A percentile compares a stretch with the other conserved stretches of the same genome.
phyloP scores from a whole-genome alignment of 2,888 invertebrate genomes.

The Nysson spinosus region DNA sequence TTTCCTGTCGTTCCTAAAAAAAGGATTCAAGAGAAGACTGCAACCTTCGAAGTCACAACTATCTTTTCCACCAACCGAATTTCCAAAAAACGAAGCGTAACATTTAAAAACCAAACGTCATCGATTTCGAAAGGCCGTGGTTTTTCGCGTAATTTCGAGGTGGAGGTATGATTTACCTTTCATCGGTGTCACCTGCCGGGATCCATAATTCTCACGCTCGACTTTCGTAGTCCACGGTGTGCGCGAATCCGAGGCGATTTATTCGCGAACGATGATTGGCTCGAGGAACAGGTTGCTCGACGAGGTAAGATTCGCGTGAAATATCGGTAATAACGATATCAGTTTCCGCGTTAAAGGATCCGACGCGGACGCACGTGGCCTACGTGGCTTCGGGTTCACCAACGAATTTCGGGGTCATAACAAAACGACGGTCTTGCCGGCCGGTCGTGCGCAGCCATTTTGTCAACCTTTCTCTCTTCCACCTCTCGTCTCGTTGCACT shows the following conservation, averaged over 20 bases:
- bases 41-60: no score
- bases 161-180: conserved; percentile 68
- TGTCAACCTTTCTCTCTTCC: conserved; percentile 38
- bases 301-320: neutral
- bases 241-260: neutral
- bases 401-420: conserved; percentile 62
- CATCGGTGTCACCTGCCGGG: conserved; percentile 71
- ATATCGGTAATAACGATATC: neutral
- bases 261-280: conserved; percentile 9
- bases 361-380: conserved; percentile 49
- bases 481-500: conserved; percentile 36
- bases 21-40: no score
- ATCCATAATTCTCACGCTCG: conserved; percentile 65
- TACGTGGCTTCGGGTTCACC: conserved; percentile 46
- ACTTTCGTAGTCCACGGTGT: conserved; percentile 19
- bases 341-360: neutral
- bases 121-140: no score
- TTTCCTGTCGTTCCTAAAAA: no score
- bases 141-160: neutral
- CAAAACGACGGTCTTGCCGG: conserved; percentile 68
- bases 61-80: no score
- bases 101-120: no score
- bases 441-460: conserved; percentile 68
- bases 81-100: no score
- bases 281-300: conserved; percentile 15